These are phyloP conservation scores for Serrognathus titanus DNA, from an alignment of 2,888 invertebrate genomes.

Conservation along the genomic window DNA sequence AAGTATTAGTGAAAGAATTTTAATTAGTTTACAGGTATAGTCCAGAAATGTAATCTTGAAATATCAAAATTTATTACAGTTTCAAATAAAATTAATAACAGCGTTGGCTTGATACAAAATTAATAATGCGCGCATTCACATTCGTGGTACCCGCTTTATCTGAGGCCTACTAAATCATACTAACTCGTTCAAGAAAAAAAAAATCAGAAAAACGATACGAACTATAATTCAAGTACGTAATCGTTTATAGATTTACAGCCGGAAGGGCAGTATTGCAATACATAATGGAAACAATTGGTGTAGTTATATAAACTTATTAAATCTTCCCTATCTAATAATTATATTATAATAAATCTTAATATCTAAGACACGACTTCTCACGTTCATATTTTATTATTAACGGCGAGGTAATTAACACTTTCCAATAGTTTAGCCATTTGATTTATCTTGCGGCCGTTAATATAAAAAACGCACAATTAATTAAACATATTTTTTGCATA, in stretches of 20 bases:
- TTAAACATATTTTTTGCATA: neutral
- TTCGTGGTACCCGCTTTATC: too few species aligned
- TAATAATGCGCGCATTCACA: too few species aligned
- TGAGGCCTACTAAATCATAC: neutral
- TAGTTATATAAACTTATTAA: constrained; percentile 3
- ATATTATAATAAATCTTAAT: constrained; percentile 19
- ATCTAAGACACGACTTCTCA: constrained; percentile 18
- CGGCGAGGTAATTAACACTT: constrained; percentile 1
- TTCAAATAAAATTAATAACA: too few species aligned
- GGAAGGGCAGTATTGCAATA: neutral
- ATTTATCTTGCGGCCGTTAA: neutral
- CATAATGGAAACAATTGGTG: neutral
- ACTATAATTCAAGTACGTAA: neutral
- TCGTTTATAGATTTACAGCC: neutral
- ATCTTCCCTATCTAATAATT: constrained; percentile 15
- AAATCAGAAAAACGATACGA: neutral
- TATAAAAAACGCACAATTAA: neutral
- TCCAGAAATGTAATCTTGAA: too few species aligned
- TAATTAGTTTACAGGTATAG: too few species aligned
- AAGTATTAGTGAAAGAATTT: too few species aligned
- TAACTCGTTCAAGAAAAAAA: neutral
- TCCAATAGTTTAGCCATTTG: neutral
- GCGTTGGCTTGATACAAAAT: too few species aligned
- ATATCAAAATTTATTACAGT: too few species aligned
- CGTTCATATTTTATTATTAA: constrained; percentile 11